Conservation (phyloP, 2,797 vertebrate species). For the Tenualosa ilisha region DNA sequence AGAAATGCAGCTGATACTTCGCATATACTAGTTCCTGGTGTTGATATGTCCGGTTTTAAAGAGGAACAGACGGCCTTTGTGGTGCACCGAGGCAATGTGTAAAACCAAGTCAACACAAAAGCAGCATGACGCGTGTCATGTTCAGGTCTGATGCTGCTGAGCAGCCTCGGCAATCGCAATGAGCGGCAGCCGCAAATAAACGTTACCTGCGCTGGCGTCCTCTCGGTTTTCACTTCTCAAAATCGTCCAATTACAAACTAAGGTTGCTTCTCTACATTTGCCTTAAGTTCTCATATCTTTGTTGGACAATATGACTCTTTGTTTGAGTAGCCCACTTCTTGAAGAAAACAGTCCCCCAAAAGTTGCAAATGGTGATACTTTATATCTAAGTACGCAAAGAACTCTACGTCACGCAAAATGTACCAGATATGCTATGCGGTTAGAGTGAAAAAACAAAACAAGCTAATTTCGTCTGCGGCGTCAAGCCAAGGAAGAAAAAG, state of each 20-base stretch:
- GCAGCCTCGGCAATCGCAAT: background rate
- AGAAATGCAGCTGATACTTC: background rate
- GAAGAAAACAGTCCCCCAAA: background rate
- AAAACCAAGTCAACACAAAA: background rate
- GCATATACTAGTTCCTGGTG: conserved; percentile 50
- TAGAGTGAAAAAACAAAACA: background rate
- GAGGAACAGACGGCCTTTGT: conserved; percentile 56
- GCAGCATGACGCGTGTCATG: background rate
- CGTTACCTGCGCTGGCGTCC: background rate
- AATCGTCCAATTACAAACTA: background rate
- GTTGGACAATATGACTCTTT: background rate
- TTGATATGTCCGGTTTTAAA: conserved; percentile 49
- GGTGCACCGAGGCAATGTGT: background rate
- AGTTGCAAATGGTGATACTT: background rate
- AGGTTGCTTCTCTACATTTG: background rate
- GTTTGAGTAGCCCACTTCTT: background rate
- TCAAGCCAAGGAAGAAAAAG: background rate
- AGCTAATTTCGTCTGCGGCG: background rate
- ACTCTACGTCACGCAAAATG: background rate
- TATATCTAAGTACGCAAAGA: background rate
- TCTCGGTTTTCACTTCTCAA: conserved; percentile 11
- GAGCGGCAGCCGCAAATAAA: background rate
- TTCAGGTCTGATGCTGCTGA: background rate
- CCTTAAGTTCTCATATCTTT: background rate
- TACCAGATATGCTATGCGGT: background rate